phyloP scores from a whole-genome alignment of 2,113 vertebrate genomes.

The Zapus hudsonius region DNA sequence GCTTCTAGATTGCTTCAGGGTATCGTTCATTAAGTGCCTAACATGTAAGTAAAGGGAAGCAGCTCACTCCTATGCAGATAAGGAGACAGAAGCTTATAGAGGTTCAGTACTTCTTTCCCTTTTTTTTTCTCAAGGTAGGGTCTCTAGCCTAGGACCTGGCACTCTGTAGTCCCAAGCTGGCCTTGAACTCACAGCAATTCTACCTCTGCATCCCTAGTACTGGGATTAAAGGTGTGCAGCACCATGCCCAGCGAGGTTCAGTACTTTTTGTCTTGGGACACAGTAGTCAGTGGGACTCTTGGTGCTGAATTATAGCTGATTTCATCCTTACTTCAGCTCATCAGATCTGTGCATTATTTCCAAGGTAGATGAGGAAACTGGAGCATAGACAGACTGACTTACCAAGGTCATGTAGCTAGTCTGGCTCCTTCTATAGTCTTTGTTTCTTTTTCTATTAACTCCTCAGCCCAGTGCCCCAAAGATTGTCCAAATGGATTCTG shows the following conservation, averaged over 20 bases:
- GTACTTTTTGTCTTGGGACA: background rate
- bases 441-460: background rate
- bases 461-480: background rate
- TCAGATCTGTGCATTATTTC: background rate
- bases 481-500: background rate
- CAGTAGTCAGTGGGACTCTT: background rate
- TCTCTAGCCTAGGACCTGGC: too few relatives aligned
- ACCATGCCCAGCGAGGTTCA: too few relatives aligned
- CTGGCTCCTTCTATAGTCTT: background rate
- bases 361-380: background rate
- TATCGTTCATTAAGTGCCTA: background rate
- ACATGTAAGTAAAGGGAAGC: background rate
- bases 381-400: background rate
- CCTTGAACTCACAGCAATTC: too few relatives aligned
- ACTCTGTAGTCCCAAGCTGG: too few relatives aligned
- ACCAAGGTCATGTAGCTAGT: background rate
- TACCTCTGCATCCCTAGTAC: too few relatives aligned
- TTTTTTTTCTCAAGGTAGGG: too few relatives aligned
- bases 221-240: too few relatives aligned
- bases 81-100: background rate
- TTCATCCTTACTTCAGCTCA: background rate
- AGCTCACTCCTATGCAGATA: background rate
- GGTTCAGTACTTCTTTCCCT: background rate
- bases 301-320: background rate
- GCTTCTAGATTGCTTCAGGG: background rate